Conservation (phyloP, 35 echinoderm and acorn worm species). For the Strongylocentrotus purpuratus region DNA sequence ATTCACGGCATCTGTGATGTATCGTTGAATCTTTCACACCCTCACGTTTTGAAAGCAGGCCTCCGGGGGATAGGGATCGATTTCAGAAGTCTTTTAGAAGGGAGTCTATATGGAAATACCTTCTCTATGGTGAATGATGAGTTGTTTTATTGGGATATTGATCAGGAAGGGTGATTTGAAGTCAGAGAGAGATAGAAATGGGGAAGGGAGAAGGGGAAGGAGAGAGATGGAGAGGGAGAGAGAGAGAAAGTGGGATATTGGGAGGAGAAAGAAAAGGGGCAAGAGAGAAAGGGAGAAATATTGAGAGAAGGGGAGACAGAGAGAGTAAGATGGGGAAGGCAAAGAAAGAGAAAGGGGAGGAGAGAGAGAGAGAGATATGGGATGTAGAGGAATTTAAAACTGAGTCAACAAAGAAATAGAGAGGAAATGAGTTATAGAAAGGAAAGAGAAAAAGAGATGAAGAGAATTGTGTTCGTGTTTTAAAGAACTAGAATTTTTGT, state of each 20-base stretch:
- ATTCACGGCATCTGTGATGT: constrained; percentile 9
- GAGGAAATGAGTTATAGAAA: neutral
- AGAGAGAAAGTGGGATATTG: no score
- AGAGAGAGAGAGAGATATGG: no score
- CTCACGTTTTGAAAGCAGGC: neutral
- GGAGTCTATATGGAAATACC: neutral
- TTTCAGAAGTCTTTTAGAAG: neutral
- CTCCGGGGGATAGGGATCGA: neutral
- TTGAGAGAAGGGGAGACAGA: neutral
- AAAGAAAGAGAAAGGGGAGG: no score
- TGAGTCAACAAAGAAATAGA: neutral
- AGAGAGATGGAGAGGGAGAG: no score
- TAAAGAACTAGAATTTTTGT: neutral
- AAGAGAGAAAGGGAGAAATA: neutral
- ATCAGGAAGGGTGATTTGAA: neutral
- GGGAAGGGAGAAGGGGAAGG: neutral
- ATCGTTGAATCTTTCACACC: neutral
- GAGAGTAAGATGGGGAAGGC: neutral
- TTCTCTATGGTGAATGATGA: neutral
- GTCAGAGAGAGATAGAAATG: neutral
- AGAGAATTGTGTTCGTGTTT: neutral
- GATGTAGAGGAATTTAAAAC: neutral
- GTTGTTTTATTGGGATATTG: neutral
- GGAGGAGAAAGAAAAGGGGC: neutral
- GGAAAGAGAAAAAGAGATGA: neutral